Conservation (phyloP, 2,888 invertebrate genomes). For the Pandemis heparana region DNA sequence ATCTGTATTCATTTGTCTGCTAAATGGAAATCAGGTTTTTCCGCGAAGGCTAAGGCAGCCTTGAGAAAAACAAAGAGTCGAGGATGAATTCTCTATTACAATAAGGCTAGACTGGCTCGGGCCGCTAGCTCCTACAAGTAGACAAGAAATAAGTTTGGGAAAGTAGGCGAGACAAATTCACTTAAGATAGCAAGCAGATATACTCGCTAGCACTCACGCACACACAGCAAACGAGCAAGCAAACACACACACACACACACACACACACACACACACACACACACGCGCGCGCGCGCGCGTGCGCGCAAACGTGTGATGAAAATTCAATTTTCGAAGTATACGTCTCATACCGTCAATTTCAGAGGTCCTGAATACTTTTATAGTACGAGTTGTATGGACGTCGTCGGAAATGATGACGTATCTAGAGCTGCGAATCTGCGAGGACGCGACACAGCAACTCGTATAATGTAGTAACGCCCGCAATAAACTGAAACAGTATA, state of each 20-base stretch:
- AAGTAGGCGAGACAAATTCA: too few species aligned
- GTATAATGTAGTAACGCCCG: constrained; percentile 22
- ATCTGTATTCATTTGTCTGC: constrained; percentile 35
- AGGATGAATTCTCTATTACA: constrained; percentile 27
- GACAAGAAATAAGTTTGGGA: background rate
- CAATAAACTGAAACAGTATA: constrained; percentile 20
- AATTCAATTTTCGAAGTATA: too few species aligned
- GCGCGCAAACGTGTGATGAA: too few species aligned
- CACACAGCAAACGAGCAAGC: too few species aligned
- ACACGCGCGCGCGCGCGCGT: too few species aligned
- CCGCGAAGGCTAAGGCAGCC: constrained; percentile 7
- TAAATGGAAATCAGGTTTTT: constrained; percentile 41
- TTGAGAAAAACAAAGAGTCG: constrained; percentile 24
- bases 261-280: background rate
- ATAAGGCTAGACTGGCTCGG: background rate
- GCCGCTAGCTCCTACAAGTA: constrained; percentile 5
- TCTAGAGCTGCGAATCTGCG: constrained; percentile 1
- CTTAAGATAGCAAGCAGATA: too few species aligned
- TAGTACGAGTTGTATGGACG: background rate
- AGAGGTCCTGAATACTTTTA: background rate
- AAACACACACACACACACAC: too few species aligned
- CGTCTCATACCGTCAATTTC: background rate
- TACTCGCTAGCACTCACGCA: too few species aligned
- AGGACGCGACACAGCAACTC: constrained; percentile 12
- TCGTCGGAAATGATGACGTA: background rate